Base-by-base conservation (phyloP, 1,140 invertebrate genomes). In the Drosophila pandora region DNA sequence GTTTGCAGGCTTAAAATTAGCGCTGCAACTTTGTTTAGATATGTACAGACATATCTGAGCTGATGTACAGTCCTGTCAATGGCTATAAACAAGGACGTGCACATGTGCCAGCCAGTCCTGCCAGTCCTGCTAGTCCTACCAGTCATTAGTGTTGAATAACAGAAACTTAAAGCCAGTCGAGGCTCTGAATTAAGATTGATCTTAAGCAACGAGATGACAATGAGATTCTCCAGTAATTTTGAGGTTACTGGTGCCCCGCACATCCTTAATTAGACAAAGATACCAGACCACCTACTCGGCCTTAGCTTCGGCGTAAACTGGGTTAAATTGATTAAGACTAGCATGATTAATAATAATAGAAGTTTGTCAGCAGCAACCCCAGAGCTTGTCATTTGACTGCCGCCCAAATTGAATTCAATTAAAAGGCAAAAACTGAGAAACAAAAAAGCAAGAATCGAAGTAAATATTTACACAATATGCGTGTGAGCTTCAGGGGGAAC, bases 271-370 rank as follows among this genome's bases (percentile, higher is more conserved):
- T 68, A 56, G 21, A 17, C 49, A 68, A 68, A 28, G 9, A 8
- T 25, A 48, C 59, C 59, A 30, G 32, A 48, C 59, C 59, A 30
- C 64, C 63, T 41, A 69, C 39, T 28, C 59, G 30, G 17, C 30
- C 13, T 21, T 47, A 41, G 3, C 34, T 23, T 8, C n/a, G 21
- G n/a, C 59, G 4, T 45, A 61, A 82, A 82, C 52, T 85, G 59
- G 81, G 77, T 85, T 87, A 85, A 87, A 81, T 87, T 78, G 69
- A 85, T 85, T 81, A 87, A 75, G 54, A 54, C 52, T 23, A 25
- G 64, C 61, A 60, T 65, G 57, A 80, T 67, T 65, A 72, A 48
- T 69, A 77, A 81, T 80, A 64, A 60, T 58, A 48, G 45, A 69
- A 37, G 39, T 55, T 55, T 45, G 55, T 17, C 41, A 4, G 13